Evolutionary conservation across 2,113 vertebrate species (phyloP), one percentile per base, ranked within the genome.

Genomic region (Muntiacus muntjak): DNA sequence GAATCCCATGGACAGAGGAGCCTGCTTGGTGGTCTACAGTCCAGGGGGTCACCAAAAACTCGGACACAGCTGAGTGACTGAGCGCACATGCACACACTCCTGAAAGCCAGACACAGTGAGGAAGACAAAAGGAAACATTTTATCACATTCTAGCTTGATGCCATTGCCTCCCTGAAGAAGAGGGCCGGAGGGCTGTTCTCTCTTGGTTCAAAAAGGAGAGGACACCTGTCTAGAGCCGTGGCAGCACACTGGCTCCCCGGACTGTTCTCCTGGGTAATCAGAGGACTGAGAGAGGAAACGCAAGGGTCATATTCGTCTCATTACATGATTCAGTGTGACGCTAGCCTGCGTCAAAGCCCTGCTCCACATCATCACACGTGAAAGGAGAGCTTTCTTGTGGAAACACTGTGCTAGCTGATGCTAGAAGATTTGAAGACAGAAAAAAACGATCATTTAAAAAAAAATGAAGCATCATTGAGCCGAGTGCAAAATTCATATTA

Each of bases 371-470:
- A 52, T 40, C 33, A 26, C 57, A 71, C 6, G 0, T 6, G 52
- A 40, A 43, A 58, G 9, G 12, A 57, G 87, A 50, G 19, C 33
- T 87, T 6, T 52, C 26, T 74, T 17, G 62, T 25, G 85, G 40
- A 94, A 62, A 86, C 26, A 33, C 6, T 25, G n/a, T 26, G 30
- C 21, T 64, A 74, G 84, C 21, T 40, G 79, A 82, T 87, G 30
- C 60, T 83, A 60, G 30, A 67, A 89, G 26, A 67, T 47, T 47
- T 40, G 62, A 78, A 90, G 40, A 55, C 54, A 89, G 60, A 92
- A 40, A 60, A n/a, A 91, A 87, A 89, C 0, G n/a, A 11, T 19
- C 6, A 25, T 50, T 45, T 25, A 1, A 0, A 0, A 74, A 74
- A 74, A 78, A 67, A 54, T 40, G 9, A 78, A 83, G n/a, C 58